A percentile compares a stretch with the other conserved stretches of the same genome.
These are phyloP conservation scores for Sebastes cheni DNA, from an alignment of 2,797 vertebrate genomes.

Conservation along the genomic window DNA sequence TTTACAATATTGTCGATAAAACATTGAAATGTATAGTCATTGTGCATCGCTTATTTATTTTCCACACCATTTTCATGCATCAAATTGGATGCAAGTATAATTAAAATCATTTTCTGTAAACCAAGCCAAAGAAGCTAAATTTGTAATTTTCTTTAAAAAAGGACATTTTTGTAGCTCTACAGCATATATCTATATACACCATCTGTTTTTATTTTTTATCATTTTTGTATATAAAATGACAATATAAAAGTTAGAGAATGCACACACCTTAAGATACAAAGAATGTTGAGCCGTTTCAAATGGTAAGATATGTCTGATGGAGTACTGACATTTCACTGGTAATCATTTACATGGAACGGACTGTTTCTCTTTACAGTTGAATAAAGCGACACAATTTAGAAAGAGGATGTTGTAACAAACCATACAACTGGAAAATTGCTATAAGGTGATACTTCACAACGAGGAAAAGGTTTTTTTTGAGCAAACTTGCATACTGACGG, in stretches of 20 bases:
- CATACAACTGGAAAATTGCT: conserved; percentile 97
- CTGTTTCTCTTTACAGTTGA: conserved; percentile 82
- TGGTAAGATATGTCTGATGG: conserved; percentile 89
- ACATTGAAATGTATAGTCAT: conserved; percentile 99
- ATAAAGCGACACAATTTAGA: conserved; percentile 86
- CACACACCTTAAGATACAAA: conserved; percentile 98
- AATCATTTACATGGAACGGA: conserved; percentile 90
- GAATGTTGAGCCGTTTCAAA: conserved; percentile 94
- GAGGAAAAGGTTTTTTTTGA: conserved; percentile 83
- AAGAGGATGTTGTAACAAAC: conserved; percentile 95
- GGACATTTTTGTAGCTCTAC: conserved; percentile 94
- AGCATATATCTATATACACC: conserved; percentile 95
- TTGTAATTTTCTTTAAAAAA: conserved; percentile 92
- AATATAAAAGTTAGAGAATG: conserved; percentile 97
- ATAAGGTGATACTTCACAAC: conserved; percentile 95
- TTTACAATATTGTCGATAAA: conserved; percentile 97
- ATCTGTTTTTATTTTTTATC: conserved; percentile 87
- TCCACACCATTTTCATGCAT: conserved; percentile 96
- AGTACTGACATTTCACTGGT: conserved; percentile 91
- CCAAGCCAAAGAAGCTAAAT: conserved; percentile 98
- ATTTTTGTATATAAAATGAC: conserved; percentile 98
- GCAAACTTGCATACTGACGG: conserved; percentile 92
- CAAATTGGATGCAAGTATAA: conserved; percentile 95
- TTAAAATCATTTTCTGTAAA: conserved; percentile 98
- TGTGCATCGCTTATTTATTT: conserved; percentile 95